A percentile compares a stretch with the other conserved stretches of the same genome.
Conservation (phyloP, 2,797 vertebrate species). For the Pagetopsis macropterus region DNA sequence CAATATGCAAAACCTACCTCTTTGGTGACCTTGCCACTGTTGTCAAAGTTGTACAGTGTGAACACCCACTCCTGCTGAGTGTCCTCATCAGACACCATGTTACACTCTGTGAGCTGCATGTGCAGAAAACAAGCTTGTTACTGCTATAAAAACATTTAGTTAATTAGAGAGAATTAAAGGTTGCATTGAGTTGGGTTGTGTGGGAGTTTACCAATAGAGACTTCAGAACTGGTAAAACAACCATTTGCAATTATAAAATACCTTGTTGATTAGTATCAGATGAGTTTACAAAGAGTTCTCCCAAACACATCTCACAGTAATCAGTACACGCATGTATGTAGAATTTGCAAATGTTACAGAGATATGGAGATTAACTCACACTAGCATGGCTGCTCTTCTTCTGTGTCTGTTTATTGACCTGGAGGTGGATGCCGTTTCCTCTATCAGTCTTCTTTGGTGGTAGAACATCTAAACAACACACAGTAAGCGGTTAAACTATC, state of each 20-base stretch:
- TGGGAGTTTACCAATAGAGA: background rate
- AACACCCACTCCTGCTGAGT: slow-evolving; percentile 91
- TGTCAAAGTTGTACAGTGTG: slow-evolving; percentile 90
- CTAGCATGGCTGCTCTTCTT: slow-evolving; percentile 29
- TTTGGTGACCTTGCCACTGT: slow-evolving; percentile 87
- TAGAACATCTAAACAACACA: slow-evolving; percentile 52
- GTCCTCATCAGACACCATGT: slow-evolving; percentile 82
- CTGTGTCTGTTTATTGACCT: slow-evolving; percentile 33
- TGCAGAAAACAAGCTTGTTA: background rate
- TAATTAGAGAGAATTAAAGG: too few relatives aligned
- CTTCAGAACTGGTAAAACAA: background rate
- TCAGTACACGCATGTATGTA: background rate
- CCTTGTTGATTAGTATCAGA: background rate
- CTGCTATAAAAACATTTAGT: background rate
- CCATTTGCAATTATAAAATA: background rate
- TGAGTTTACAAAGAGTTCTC: background rate
- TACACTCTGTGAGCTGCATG: slow-evolving; percentile 86
- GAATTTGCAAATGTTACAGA: background rate
- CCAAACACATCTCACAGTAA: background rate
- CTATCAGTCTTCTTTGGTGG: slow-evolving; percentile 35
- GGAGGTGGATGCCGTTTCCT: slow-evolving; percentile 11
- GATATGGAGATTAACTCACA: slow-evolving; percentile 43
- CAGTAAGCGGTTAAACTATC: background rate
- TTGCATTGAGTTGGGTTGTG: background rate
- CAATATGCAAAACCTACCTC: slow-evolving; percentile 78